Evolutionary conservation across 2,888 invertebrate species (phyloP), one percentile per base, ranked within the genome.

Genomic region (Cacoxenus indagator): DNA sequence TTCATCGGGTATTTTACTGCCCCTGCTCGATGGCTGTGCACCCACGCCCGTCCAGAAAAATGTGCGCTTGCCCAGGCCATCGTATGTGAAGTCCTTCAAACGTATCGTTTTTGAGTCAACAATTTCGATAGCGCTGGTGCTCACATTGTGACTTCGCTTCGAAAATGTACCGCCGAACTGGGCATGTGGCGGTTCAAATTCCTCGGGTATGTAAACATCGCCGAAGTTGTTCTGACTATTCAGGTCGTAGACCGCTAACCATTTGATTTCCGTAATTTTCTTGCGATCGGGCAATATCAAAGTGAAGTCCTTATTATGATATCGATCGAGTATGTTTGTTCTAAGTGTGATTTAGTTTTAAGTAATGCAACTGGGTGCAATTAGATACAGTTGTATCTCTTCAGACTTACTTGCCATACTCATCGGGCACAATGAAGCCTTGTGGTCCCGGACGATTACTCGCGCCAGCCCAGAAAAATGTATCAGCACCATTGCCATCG

Each of bases 401-500:
- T n/a, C 8, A 4, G 9, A 85, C 92, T 89, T 78, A 96, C 96
- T 93, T 94, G 86, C 95, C 95, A 87, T 92, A 91, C 86, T 96
- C 94, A 82, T 97, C 95, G 0, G 96, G 95, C 55, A 97, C 93
- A 67, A 96, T 96, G 85, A 96, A 96, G 5, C 97, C 97, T 86
- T 96, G 94, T 0, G 95, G 95, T 0, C 96, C 96, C 0, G 96
- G 96, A 22, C 96, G 90, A 80, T 93, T 94, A 0, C 94, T 90
- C 37, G 95, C 93, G n/a, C 97, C 97, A 0, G 96, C 94, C 96
- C 96, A 97, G 88, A 97, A 97, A 88, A 95, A 97, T 1, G 96
- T 94, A 85, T 97, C 97, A 9, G 93, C 94, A 0, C 96, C 96
- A 55, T 94, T 94, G 48, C 96, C 97, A 85, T 97, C 96, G 78